These are phyloP conservation scores for Sepioteuthis lessoniana DNA, from an alignment of 2,888 invertebrate genomes.

Conservation along the genomic window DNA sequence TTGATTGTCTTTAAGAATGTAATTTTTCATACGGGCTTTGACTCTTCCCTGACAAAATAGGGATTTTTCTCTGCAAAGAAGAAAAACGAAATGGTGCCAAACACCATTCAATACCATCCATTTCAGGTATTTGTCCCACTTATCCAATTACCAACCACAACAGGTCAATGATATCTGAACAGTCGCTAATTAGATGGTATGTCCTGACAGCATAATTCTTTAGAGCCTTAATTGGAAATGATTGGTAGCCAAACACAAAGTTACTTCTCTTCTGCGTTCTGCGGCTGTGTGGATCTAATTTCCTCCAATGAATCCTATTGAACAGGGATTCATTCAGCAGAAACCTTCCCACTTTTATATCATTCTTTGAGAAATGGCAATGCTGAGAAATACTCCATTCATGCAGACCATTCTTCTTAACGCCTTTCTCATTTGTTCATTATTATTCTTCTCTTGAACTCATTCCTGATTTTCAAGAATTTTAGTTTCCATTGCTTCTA, in stretches of 20 bases:
- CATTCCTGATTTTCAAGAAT: no score
- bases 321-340: not conserved
- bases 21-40: no score
- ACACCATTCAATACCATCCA: conserved; percentile 5
- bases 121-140: not conserved
- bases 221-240: not conserved
- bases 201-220: not conserved
- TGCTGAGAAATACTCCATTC: not conserved
- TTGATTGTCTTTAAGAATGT: no score
- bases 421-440: no score
- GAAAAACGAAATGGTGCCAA: not conserved
- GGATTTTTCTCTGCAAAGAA: not conserved
- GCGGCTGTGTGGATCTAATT: not conserved
- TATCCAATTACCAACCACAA: not conserved
- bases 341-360: conserved; percentile 10
- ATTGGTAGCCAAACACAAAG: not conserved
- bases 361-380: not conserved
- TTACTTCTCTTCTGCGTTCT: no score
- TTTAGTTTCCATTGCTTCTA: no score
- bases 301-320: not conserved
- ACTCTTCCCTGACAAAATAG: no score
- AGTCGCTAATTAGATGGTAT: not conserved
- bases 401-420: not conserved
- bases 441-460: no score
- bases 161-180: not conserved